These are phyloP conservation scores for Aegotheles bennettii DNA, from an alignment of 2,113 vertebrate species.

Conservation along the genomic window DNA sequence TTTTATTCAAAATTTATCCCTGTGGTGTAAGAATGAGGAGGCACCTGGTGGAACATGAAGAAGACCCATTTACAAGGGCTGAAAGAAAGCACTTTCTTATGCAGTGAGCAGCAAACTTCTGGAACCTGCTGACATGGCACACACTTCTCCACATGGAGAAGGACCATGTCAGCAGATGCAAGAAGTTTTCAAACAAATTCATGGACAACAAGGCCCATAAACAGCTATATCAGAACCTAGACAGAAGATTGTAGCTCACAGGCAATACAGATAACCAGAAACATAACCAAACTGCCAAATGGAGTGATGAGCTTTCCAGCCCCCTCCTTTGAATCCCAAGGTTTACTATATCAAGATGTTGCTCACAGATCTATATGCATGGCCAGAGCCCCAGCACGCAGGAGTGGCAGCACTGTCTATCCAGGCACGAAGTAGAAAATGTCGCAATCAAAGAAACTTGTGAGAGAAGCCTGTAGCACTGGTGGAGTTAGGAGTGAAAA, in stretches of 20 bases:
- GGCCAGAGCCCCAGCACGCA: accelerated
- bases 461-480: not conserved
- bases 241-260: not conserved
- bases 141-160: not conserved
- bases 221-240: not conserved
- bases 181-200: not conserved
- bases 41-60: not conserved
- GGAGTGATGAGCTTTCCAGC: not conserved
- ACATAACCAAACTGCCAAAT: not conserved
- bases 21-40: not conserved
- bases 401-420: not conserved
- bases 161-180: not conserved
- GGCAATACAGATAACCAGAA: not conserved
- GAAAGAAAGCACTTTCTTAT: not conserved
- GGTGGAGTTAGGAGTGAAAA: not conserved
- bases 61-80: not conserved
- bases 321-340: not conserved
- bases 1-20: not conserved
- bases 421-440: not conserved
- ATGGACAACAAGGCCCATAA: not conserved
- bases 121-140: not conserved
- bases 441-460: not conserved
- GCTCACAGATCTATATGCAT: not conserved
- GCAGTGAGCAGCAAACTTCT: not conserved
- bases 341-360: not conserved